Conservation (phyloP, 2,888 invertebrate species). For the Eumerus sabulonum region DNA sequence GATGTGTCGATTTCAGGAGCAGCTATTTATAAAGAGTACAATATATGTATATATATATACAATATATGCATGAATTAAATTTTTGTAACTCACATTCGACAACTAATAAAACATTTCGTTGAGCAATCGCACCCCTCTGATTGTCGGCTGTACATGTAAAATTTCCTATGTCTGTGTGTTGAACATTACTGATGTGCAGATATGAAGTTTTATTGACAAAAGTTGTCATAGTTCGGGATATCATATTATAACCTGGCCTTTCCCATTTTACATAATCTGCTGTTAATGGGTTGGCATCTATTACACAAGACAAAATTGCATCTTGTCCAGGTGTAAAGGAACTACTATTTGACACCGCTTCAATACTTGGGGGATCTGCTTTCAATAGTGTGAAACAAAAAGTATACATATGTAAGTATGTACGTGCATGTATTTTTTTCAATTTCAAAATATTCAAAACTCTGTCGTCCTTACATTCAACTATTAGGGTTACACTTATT, state of each 20-base stretch:
- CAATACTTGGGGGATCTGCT: slow-evolving; percentile 74
- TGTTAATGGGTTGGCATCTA: slow-evolving; percentile 75
- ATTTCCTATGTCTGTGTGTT: slow-evolving; percentile 75
- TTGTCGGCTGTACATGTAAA: slow-evolving; percentile 76
- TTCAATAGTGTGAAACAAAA: slow-evolving; percentile 26
- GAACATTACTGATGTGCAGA: slow-evolving; percentile 75
- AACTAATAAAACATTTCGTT: slow-evolving; percentile 74
- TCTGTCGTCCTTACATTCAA: slow-evolving; percentile 76
- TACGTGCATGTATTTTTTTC: not conserved
- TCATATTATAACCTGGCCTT: slow-evolving; percentile 75
- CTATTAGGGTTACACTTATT: slow-evolving; percentile 74
- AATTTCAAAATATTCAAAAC: too few relatives aligned
- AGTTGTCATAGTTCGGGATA: slow-evolving; percentile 72
- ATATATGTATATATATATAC: slow-evolving; percentile 30
- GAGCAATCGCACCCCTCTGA: slow-evolving; percentile 73
- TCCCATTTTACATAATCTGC: slow-evolving; percentile 75
- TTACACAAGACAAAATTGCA: slow-evolving; percentile 74
- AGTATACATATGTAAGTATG: slow-evolving; percentile 4
- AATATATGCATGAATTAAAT: not conserved
- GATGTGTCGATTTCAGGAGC: slow-evolving; percentile 75
- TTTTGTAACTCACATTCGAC: slow-evolving; percentile 75
- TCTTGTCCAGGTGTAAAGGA: slow-evolving; percentile 75
- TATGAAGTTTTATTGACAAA: slow-evolving; percentile 75
- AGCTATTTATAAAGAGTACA: slow-evolving; percentile 69
- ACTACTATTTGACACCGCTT: slow-evolving; percentile 74